Conservation (phyloP, 2,888 invertebrate genomes). For the Pterostichus madidus region DNA sequence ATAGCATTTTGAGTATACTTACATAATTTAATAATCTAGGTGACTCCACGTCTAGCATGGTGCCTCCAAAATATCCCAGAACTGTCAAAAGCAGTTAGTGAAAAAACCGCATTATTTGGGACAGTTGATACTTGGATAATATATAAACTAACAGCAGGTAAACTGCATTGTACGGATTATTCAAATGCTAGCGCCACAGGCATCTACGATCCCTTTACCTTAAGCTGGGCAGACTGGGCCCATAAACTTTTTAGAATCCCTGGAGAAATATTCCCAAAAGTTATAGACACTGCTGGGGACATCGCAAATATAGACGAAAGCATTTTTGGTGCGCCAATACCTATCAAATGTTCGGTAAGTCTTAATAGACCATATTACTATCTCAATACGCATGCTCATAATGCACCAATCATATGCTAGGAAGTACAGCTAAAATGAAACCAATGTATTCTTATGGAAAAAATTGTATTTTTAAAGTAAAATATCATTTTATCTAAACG, state of each 20-base stretch:
- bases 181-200: slow-evolving; percentile 95
- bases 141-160: slow-evolving; percentile 85
- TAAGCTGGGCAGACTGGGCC: slow-evolving; percentile 90
- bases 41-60: slow-evolving; percentile 89
- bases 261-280: slow-evolving; percentile 85
- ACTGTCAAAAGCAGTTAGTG: slow-evolving; percentile 82
- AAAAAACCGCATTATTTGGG: slow-evolving; percentile 87
- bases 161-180: slow-evolving; percentile 89
- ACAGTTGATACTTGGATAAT: slow-evolving; percentile 96
- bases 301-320: slow-evolving; percentile 85
- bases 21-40: slow-evolving; percentile 77
- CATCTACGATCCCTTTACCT: slow-evolving; percentile 94
- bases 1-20: background rate
- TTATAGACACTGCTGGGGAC: slow-evolving; percentile 87
- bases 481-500: too few relatives aligned
- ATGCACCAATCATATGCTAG: too few relatives aligned
- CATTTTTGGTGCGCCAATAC: slow-evolving; percentile 88
- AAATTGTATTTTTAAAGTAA: too few relatives aligned
- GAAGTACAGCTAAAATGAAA: too few relatives aligned
- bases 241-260: slow-evolving; percentile 87
- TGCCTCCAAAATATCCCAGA: slow-evolving; percentile 85
- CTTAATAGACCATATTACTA: too few relatives aligned
- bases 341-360: slow-evolving; percentile 88
- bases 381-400: too few relatives aligned
- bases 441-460: too few relatives aligned